Base-by-base conservation (phyloP, 2,797 vertebrate genomes). In the Karalla daura region DNA sequence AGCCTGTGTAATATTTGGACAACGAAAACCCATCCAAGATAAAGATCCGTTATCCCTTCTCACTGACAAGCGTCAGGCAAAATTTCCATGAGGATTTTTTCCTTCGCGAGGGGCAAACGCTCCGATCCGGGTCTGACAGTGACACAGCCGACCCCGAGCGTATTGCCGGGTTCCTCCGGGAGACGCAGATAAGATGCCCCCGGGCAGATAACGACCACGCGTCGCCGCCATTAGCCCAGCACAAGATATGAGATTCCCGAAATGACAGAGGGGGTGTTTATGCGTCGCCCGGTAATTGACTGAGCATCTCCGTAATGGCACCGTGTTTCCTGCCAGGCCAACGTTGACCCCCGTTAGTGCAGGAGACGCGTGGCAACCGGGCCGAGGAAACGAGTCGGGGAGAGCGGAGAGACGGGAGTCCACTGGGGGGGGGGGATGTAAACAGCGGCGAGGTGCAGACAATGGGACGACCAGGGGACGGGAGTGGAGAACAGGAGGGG, bases 261-360 rank as follows among this genome's bases (percentile, higher is more conserved):
- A 80, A 80, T 86, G 74, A 89, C 68, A 47, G 72, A 70, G 74
- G 33, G 74, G 54, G 73, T 85, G 75, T 86, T 88, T 86, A 84
- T 80, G 83, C 46, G 7, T 66, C 70, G 53, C 47, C 45, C 23
- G 43, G 67, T 90, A 84, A 89, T 89, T 81, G 80, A 87, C 55
- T 64, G 69, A 72, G 33, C 46, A 86, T 92, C 90, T 91, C 78
- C 80, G 86, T 88, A 85, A 89, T 86, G 75, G 67, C 66, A 63
- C 65, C 73, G 65, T 84, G 84, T 87, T 89, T 90, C 80, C 84
- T 83, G 80, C 77, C 74, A 80, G 73, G 70, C 80, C 86, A 88
- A 84, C 90, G 78, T 30, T 85, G 81, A 91, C 88, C 86, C 76
- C 78, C 86, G 81, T 87, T 92, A 88, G 71, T 83, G 67, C 70